phyloP scores from a whole-genome alignment of 2,797 vertebrate genomes.

The Tiaroga cobitis region DNA sequence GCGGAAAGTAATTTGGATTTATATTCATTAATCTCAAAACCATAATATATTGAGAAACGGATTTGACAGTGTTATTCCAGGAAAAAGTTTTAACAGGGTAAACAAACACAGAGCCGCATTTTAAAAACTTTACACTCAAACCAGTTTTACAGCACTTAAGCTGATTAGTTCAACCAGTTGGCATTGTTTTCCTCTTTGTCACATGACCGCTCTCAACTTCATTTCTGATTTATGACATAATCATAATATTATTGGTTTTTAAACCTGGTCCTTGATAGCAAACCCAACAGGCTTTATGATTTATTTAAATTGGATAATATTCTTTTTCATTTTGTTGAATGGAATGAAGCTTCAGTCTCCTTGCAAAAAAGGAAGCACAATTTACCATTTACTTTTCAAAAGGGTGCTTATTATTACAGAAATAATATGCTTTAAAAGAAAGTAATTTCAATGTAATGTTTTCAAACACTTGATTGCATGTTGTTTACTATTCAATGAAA shows the following conservation, averaged over 20 bases:
- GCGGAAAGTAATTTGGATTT: neutral
- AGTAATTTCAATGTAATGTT: neutral
- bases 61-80: neutral
- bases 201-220: neutral
- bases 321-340: neutral
- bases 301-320: neutral
- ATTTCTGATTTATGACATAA: constrained; percentile 28
- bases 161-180: constrained; percentile 8
- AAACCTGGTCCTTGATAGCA: neutral
- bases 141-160: constrained; percentile 38
- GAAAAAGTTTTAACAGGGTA: neutral
- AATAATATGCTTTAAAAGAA: neutral
- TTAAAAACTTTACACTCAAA: constrained; percentile 15
- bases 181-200: constrained; percentile 4
- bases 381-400: neutral
- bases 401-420: neutral
- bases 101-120: constrained; percentile 10
- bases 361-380: neutral
- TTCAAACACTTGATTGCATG: neutral
- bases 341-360: neutral
- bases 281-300: neutral
- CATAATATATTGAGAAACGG: neutral
- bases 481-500: neutral
- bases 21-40: neutral
- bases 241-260: constrained; percentile 6